Base-by-base conservation (phyloP, 2,797 vertebrate species). In the Triplophysa yarkandensis region DNA sequence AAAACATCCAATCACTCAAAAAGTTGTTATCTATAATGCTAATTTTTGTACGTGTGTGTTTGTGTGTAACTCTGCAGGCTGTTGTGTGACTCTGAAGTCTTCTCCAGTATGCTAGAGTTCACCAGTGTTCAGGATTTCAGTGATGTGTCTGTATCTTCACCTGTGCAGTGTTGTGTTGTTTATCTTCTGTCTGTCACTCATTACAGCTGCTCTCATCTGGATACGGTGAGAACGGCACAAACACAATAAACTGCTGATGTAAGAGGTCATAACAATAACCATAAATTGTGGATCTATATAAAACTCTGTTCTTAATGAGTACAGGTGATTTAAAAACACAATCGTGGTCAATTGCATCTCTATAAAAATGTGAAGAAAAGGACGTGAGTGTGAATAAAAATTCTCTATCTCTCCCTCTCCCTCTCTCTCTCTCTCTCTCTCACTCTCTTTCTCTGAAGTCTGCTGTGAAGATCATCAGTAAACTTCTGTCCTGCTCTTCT, bases 171-270 rank as follows among this genome's bases (percentile, higher is more conserved):
- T 87, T 93, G 95, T 74, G 89, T 90, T 75, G 77, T 99, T 85
- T 96, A 95, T 83, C 91, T 99, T 77, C 88, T 99, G 85, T 90
- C 95, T n/a, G 25, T 88, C 71, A 94, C 93, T 78, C 95, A 97
- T 32, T 41, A 41, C 57, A 16, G 17, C 43, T 5, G 61, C 16
- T 7, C 57, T 25, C 17, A 27, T 13, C 36, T 79, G 67, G 41
- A 83, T 75, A n/a, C 58, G 60, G 21, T 83, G 32, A 28, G 48
- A 66, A 70, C 21, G 1, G 30, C 73, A 65, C 23, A 25, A 19
- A 27, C n/a, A 28, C n/a, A n/a, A n/a, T n/a, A n/a, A n/a, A n/a
- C 43, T 30, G 30, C 6, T 30, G 30, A 3, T 36, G 8, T 36
- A 3, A 30, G 30, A 30, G 30, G 30, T 3, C 32, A 34, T 34